Conservation (phyloP, 1,140 invertebrate genomes). For the Bombus soroeensis region DNA sequence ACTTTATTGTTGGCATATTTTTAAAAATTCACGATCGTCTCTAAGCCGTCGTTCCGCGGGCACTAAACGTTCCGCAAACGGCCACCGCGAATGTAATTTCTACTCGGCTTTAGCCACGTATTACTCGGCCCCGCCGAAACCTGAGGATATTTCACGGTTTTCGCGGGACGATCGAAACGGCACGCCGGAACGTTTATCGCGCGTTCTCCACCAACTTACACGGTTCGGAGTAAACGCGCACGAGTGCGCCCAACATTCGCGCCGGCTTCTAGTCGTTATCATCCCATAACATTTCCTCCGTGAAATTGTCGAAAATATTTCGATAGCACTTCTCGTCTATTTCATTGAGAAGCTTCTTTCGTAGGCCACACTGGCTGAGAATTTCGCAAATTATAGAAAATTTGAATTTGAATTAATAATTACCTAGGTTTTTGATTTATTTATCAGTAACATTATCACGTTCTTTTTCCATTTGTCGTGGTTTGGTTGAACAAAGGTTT, state of each 20-base stretch:
- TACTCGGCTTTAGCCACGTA: slow-evolving; percentile 45
- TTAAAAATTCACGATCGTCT: slow-evolving; percentile 64
- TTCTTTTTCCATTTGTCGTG: too few relatives aligned
- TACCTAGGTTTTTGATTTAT: too few relatives aligned
- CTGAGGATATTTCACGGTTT: slow-evolving; percentile 66
- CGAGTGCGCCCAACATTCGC: slow-evolving; percentile 35
- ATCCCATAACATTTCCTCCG: background rate
- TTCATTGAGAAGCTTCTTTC: background rate
- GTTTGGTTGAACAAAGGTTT: too few relatives aligned
- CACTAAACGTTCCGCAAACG: slow-evolving; percentile 65
- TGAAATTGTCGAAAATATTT: background rate
- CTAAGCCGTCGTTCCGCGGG: slow-evolving; percentile 56
- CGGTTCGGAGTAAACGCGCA: background rate
- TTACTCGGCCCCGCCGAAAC: slow-evolving; percentile 44
- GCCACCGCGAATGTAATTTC: slow-evolving; percentile 51
- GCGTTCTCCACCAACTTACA: slow-evolving; percentile 22
- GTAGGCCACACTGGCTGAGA: background rate
- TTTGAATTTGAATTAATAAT: too few relatives aligned
- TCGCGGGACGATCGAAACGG: slow-evolving; percentile 58
- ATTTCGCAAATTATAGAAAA: background rate
- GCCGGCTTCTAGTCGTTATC: slow-evolving; percentile 21
- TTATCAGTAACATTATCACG: too few relatives aligned
- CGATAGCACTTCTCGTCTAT: background rate
- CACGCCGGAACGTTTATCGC: slow-evolving; percentile 56
- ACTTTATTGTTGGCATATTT: slow-evolving; percentile 65